Evolutionary conservation across 2,888 invertebrate genomes (phyloP).

Genomic region (Petrolisthes cinctipes): DNA sequence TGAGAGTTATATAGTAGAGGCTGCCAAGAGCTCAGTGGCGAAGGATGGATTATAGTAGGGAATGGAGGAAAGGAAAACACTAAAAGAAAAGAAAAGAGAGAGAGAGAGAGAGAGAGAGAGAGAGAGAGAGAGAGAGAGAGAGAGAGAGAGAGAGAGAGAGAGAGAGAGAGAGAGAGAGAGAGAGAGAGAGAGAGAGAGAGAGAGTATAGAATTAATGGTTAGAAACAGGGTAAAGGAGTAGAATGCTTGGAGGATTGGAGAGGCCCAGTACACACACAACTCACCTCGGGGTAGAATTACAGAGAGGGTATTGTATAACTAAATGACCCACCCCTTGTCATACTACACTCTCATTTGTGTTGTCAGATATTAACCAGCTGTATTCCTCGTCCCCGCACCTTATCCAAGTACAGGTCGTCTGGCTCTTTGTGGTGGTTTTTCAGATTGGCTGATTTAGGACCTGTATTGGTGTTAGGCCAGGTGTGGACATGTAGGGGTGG

Average conservation of each 20-base stretch:
- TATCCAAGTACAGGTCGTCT: no score
- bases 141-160: neutral
- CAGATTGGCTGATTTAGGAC: no score
- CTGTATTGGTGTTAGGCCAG: no score
- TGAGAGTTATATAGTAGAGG: no score
- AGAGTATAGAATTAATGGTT: neutral
- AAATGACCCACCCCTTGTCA: no score
- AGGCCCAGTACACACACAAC: neutral
- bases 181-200: neutral
- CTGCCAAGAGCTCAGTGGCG: no score
- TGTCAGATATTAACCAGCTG: no score
- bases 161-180: constrained; percentile 1
- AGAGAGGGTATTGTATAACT: neutral
- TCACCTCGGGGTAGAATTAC: neutral
- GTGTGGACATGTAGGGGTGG: neutral
- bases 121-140: neutral
- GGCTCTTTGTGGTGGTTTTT: no score
- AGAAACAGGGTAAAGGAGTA: neutral
- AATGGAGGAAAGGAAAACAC: neutral
- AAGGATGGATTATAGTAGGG: no score
- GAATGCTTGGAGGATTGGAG: neutral
- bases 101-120: neutral
- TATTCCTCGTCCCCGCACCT: no score
- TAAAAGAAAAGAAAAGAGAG: neutral
- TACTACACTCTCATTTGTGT: no score